These are phyloP conservation scores for Terrapene triunguis DNA, from an alignment of 2,113 vertebrate species.

Conservation along the genomic window DNA sequence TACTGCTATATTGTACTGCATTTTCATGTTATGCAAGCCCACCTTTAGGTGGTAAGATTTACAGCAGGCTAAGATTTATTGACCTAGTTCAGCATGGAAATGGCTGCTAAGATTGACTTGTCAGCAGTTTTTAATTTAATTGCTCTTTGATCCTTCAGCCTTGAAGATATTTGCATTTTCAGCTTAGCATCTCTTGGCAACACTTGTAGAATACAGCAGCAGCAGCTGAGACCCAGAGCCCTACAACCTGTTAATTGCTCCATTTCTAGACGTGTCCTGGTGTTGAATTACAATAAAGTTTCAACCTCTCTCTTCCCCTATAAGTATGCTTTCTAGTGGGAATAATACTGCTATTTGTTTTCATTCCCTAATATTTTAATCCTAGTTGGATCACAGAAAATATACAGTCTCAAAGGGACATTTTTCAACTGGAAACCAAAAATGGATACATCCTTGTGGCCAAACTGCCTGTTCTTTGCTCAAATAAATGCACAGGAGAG, in stretches of 20 bases:
- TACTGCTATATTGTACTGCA: slow-evolving; percentile 68
- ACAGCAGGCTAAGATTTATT: slow-evolving; percentile 69
- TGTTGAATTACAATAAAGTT: background rate
- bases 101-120: slow-evolving; percentile 68
- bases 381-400: background rate
- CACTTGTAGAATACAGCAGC: background rate
- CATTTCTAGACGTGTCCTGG: background rate
- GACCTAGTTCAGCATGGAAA: slow-evolving; percentile 71
- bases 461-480: background rate
- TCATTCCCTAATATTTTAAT: slow-evolving; percentile 19
- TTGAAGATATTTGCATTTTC: slow-evolving; percentile 69
- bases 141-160: slow-evolving; percentile 74
- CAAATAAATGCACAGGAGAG: background rate
- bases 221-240: background rate
- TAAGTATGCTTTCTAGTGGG: background rate
- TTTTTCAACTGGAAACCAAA: slow-evolving; percentile 15
- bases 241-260: background rate
- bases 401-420: background rate
- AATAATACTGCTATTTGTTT: background rate
- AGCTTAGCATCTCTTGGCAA: slow-evolving; percentile 73
- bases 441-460: background rate
- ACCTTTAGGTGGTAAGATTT: slow-evolving; percentile 67
- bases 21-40: slow-evolving; percentile 64
- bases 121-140: slow-evolving; percentile 77
- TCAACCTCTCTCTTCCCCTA: background rate